phyloP scores from a whole-genome alignment of 2,888 invertebrate species.

The Prostheceraeus crozeri region DNA sequence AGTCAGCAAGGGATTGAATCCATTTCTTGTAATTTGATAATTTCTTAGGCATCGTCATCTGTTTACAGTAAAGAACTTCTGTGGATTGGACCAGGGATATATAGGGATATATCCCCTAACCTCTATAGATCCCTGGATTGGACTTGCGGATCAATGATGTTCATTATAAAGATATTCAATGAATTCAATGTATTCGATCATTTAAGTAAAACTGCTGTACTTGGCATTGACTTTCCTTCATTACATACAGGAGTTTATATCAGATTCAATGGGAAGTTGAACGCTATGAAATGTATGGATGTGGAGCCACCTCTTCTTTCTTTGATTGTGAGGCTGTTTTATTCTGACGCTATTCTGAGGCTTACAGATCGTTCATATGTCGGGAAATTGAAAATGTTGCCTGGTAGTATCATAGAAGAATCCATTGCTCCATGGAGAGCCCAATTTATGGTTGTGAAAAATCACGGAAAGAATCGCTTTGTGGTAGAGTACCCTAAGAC shows the following conservation, averaged over 20 bases:
- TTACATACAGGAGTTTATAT: conserved; percentile 26
- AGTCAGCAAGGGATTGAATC: background rate
- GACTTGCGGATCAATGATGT: conserved; percentile 14
- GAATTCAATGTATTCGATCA: conserved; percentile 16
- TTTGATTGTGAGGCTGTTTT: conserved; percentile 26
- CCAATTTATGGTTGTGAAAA: conserved; percentile 23
- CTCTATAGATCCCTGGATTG: too few relatives aligned
- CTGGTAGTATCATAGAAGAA: conserved; percentile 31
- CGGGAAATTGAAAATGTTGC: conserved; percentile 25
- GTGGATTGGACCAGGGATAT: too few relatives aligned
- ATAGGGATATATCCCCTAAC: too few relatives aligned
- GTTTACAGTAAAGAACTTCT: background rate
- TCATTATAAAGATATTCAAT: conserved; percentile 13
- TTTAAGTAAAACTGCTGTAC: conserved; percentile 17
- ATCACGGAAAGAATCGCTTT: conserved; percentile 25
- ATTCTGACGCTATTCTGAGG: conserved; percentile 29
- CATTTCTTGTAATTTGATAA: conserved; percentile 4
- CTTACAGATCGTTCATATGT: conserved; percentile 21
- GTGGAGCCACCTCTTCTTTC: conserved; percentile 2
- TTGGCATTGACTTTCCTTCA: conserved; percentile 24
- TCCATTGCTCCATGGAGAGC: conserved; percentile 35
- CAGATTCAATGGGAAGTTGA: conserved; percentile 26
- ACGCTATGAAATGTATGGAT: conserved; percentile 6
- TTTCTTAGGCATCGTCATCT: conserved; percentile 3
- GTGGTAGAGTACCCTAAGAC: conserved; percentile 33